Percentiles rank a stretch among this genome's conserved stretches.
phyloP scores from a whole-genome alignment of 2,113 vertebrate species.

The Pandion haliaetus region DNA sequence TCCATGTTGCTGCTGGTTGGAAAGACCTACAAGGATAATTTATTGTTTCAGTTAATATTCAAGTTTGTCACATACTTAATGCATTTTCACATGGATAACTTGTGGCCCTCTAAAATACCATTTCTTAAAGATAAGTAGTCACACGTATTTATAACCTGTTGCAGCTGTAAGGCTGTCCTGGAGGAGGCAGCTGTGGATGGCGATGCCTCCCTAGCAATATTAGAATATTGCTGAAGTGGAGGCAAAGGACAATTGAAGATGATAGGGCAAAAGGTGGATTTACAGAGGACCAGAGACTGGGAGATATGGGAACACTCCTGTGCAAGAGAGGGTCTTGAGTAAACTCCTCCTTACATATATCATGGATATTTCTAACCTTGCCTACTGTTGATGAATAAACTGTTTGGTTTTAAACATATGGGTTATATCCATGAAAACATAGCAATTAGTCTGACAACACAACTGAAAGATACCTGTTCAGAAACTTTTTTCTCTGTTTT shows the following conservation, averaged over 20 bases:
- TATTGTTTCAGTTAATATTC: not conserved
- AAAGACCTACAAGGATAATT: not conserved
- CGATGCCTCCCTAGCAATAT: not conserved
- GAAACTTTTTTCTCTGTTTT: not conserved
- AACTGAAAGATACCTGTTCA: not conserved
- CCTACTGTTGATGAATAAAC: not conserved
- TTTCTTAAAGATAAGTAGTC: not conserved
- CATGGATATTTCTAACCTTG: not conserved
- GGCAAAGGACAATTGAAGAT: not conserved
- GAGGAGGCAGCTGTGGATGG: not conserved
- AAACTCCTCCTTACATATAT: not conserved
- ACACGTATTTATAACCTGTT: not conserved
- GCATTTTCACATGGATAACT: not conserved
- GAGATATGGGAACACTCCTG: not conserved
- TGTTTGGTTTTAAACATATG: not conserved
- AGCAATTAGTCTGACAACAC: not conserved
- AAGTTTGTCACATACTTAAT: not conserved
- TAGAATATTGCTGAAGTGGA: not conserved
- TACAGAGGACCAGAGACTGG: not conserved
- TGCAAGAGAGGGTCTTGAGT: not conserved
- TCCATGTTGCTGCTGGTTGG: not conserved
- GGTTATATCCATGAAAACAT: not conserved
- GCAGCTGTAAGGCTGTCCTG: not conserved
- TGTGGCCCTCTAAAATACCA: not conserved
- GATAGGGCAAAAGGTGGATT: not conserved